Evolutionary conservation across 2,113 vertebrate genomes (phyloP).

Genomic region (Brachirus orientalis): DNA sequence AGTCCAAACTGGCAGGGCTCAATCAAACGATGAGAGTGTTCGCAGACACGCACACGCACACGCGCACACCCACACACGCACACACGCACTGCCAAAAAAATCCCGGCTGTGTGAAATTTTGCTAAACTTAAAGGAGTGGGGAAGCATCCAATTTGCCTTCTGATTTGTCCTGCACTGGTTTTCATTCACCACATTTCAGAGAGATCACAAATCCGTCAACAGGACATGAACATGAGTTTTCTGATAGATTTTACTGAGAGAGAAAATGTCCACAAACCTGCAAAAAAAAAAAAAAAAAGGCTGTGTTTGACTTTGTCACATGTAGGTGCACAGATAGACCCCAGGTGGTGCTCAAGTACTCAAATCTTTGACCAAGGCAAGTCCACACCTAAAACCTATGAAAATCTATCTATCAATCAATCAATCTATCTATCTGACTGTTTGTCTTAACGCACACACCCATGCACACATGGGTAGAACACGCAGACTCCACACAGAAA

Average conservation of each 20-base stretch:
- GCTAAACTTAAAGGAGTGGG: slow-evolving; percentile 68
- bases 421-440: no score
- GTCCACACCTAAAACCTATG: no score
- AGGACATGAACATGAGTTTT: slow-evolving; percentile 44
- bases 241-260: not conserved
- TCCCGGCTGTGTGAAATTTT: slow-evolving; percentile 68
- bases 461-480: no score
- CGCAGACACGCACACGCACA: slow-evolving; percentile 31
- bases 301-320: slow-evolving; percentile 44
- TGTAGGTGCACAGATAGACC: not conserved
- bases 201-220: slow-evolving; percentile 40
- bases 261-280: slow-evolving; percentile 35
- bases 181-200: slow-evolving; percentile 38
- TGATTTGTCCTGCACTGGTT: slow-evolving; percentile 68
- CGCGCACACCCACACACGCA: no score
- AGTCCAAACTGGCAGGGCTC: slow-evolving; percentile 65
- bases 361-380: no score
- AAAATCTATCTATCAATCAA: no score
- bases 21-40: slow-evolving; percentile 71
- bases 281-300: not conserved
- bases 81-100: no score
- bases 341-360: no score
- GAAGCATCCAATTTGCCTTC: slow-evolving; percentile 52
- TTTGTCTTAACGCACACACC: no score
- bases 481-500: no score